phyloP scores from a whole-genome alignment of 2,797 vertebrate species.

The Sebastes elongatus region DNA sequence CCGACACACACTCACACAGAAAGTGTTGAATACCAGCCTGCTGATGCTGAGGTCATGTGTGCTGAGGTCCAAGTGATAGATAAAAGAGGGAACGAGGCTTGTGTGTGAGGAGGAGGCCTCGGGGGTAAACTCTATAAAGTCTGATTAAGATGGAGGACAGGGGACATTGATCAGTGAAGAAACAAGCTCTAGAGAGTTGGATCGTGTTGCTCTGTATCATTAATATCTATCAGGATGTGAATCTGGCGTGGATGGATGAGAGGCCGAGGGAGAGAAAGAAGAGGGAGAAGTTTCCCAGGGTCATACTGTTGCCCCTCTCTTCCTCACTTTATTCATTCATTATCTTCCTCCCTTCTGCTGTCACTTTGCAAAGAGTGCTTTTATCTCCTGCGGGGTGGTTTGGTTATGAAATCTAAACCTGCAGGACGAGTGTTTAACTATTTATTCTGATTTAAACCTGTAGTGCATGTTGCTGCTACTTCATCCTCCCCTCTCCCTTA shows the following conservation, averaged over 20 bases:
- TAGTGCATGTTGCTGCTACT: not conserved
- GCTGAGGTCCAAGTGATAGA: conserved; percentile 37
- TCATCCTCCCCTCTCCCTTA: not conserved
- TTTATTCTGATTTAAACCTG: conserved; percentile 19
- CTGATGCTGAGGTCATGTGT: conserved; percentile 21
- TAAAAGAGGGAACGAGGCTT: conserved; percentile 44
- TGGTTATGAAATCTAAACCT: conserved; percentile 42
- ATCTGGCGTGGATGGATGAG: conserved; percentile 45
- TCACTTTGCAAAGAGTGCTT: conserved; percentile 22
- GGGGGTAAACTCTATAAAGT: conserved; percentile 10
- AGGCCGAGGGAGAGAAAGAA: not conserved
- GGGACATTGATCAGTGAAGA: conserved; percentile 51
- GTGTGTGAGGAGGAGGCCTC: conserved; percentile 9
- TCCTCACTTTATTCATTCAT: conserved; percentile 44
- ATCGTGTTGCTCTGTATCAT: conserved; percentile 63
- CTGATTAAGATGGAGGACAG: conserved; percentile 67
- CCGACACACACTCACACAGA: conserved; percentile 24
- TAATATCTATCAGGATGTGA: conserved; percentile 56
- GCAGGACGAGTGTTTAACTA: conserved; percentile 17
- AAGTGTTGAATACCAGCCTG: conserved; percentile 15
- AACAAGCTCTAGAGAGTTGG: conserved; percentile 35
- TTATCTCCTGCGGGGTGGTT: conserved; percentile 20
- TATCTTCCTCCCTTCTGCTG: conserved; percentile 44
- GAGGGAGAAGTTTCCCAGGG: conserved; percentile 29
- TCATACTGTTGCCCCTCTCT: conserved; percentile 24